Base-by-base conservation (phyloP, 1,140 invertebrate species). In the Drosophila malerkotliana region DNA sequence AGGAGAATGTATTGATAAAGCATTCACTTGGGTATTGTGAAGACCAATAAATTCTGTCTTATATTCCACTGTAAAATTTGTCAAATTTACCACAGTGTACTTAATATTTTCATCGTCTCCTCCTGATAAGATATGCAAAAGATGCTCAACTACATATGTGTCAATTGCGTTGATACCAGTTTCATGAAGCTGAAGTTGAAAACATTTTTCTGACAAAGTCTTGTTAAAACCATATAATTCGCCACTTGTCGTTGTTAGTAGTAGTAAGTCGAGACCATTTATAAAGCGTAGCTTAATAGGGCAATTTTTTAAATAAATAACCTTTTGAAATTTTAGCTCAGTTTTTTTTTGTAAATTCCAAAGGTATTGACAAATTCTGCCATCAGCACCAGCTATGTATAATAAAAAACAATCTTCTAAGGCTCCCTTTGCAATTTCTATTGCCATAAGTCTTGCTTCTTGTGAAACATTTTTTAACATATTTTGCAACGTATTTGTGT, bases 71-170 rank as follows among this genome's bases (percentile, higher is more conserved):
- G 0, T 48, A 41, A 72, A 61, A 7, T 28, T 45, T 1, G 45
- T 2, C 10, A 75, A 47, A 15, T 76, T 30, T 2, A 85, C 44
- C 6, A 34, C 56, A 5, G 84, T 81, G 59, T 81, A 54, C 15
- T 71, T 77, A 4, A 91, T 53, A 3, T 49, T 62, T 56, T 92
- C 90, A 60, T 92, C 91, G 58, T 92, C 91, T 0, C 91, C 90
- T 4, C 91, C 91, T 5, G 91, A 81, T 6, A 91, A 28, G 2
- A 92, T 30, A 48, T 87, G 77, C 32, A 91, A n/a, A 14, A 21
- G 18, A 1, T 62, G 6, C 0, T 8, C 9, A 28, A 79, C 44
- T 2, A 61, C 47, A 6, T 61, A 24, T 37, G 77, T 58, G 39
- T 90, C 73, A 4, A 91, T 72, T 0, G 79, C 55, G 76, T 92